phyloP scores from a whole-genome alignment of 2,888 invertebrate species.

The Villa cingulata region DNA sequence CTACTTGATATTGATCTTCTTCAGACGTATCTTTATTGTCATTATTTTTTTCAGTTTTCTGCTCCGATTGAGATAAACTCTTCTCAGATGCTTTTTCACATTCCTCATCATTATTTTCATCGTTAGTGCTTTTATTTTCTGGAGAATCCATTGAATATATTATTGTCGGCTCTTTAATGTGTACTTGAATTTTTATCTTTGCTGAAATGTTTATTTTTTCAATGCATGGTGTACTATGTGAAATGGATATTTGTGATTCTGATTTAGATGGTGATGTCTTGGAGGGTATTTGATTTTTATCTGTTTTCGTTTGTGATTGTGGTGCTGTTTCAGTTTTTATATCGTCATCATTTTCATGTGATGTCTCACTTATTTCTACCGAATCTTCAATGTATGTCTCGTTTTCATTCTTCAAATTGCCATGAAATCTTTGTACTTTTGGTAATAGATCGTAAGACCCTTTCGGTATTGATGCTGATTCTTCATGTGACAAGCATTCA shows the following conservation, averaged over 20 bases:
- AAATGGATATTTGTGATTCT: no score
- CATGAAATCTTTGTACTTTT: not conserved
- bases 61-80: not conserved
- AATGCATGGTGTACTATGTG: slow-evolving; percentile 6
- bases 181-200: slow-evolving; percentile 32
- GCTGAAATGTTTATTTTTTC: slow-evolving; percentile 32
- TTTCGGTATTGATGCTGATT: no score
- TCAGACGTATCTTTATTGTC: not conserved
- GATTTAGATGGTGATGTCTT: not conserved
- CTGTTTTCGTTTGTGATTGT: not conserved
- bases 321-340: not conserved
- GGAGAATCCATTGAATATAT: not conserved
- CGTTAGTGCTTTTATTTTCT: not conserved
- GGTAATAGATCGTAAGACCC: not conserved
- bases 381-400: slow-evolving; percentile 21
- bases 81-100: not conserved
- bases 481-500: not conserved
- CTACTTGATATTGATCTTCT: not conserved
- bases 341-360: slow-evolving; percentile 18
- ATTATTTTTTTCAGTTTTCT: not conserved
- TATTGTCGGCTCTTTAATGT: slow-evolving; percentile 20
- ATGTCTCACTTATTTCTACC: slow-evolving; percentile 27
- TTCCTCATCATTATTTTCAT: not conserved
- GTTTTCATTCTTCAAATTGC: not conserved
- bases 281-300: not conserved